These are phyloP conservation scores for Cerastoderma edule DNA, from an alignment of 2,888 invertebrate species.

Conservation along the genomic window DNA sequence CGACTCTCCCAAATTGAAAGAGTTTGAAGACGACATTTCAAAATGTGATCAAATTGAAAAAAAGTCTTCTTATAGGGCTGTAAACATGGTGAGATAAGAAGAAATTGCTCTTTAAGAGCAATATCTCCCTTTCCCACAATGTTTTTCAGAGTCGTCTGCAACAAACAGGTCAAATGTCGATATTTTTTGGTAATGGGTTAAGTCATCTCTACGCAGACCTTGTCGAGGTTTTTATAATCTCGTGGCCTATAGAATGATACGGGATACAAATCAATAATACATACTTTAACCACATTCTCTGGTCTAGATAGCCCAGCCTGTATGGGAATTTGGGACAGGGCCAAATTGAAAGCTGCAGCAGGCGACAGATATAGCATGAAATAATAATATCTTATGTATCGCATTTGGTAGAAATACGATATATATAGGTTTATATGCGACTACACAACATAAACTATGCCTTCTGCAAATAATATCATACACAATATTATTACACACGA, in stretches of 20 bases:
- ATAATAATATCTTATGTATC: too few relatives aligned
- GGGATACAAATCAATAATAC: neutral
- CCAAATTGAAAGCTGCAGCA: too few relatives aligned
- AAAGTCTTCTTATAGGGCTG: neutral
- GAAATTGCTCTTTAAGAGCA: neutral
- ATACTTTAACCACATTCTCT: neutral
- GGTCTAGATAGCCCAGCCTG: neutral
- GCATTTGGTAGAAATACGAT: too few relatives aligned
- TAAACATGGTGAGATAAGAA: neutral
- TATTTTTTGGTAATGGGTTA: neutral
- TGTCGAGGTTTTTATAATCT: neutral
- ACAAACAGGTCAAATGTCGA: too few relatives aligned
- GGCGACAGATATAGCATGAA: too few relatives aligned
- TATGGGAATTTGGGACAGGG: too few relatives aligned
- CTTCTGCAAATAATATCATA: too few relatives aligned
- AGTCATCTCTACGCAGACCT: neutral
- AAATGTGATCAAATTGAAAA: neutral
- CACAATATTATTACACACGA: too few relatives aligned
- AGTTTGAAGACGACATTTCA: neutral
- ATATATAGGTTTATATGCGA: too few relatives aligned
- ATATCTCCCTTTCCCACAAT: constrained; percentile 7
- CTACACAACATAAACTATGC: too few relatives aligned
- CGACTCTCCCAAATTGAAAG: neutral
- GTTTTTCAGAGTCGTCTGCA: too few relatives aligned
- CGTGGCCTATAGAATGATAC: neutral